Conservation (phyloP, 2,888 invertebrate genomes). For the Clanis bilineata region DNA sequence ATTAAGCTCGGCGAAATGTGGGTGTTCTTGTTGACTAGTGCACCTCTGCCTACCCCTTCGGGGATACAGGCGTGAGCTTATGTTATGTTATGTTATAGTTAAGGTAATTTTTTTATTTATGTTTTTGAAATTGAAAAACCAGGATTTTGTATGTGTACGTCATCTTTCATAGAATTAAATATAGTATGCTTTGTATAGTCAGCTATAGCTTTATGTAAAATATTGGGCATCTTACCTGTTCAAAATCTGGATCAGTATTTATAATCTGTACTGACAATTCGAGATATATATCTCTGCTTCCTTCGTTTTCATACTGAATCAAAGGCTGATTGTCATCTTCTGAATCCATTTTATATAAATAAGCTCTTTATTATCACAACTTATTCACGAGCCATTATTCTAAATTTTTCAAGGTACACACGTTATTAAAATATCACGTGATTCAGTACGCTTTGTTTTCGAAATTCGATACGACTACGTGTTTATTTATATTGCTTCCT, state of each 20-base stretch:
- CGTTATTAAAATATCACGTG: neutral
- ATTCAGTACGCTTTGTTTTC: neutral
- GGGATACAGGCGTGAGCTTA: too few species aligned
- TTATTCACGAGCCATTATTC: neutral
- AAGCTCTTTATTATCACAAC: neutral
- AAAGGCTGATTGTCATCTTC: constrained; percentile 69
- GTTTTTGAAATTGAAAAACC: too few species aligned
- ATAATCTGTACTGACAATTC: constrained; percentile 52
- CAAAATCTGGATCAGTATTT: constrained; percentile 62
- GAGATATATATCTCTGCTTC: constrained; percentile 35
- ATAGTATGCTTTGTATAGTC: too few species aligned
- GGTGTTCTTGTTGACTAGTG: too few species aligned
- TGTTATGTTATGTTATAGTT: too few species aligned
- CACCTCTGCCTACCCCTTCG: too few species aligned
- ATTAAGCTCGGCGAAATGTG: too few species aligned
- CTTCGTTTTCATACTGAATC: constrained; percentile 52
- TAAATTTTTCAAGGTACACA: neutral
- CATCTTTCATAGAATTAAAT: too few species aligned
- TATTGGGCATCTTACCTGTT: constrained; percentile 54
- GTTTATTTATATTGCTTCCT: neutral
- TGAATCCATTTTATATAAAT: constrained; percentile 46
- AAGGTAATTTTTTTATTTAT: too few species aligned
- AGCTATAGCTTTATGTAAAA: neutral
- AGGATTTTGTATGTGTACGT: too few species aligned
- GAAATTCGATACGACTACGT: neutral